These are phyloP conservation scores for Penaeus vannamei DNA, from an alignment of 1,140 invertebrate genomes.

Conservation along the genomic window DNA sequence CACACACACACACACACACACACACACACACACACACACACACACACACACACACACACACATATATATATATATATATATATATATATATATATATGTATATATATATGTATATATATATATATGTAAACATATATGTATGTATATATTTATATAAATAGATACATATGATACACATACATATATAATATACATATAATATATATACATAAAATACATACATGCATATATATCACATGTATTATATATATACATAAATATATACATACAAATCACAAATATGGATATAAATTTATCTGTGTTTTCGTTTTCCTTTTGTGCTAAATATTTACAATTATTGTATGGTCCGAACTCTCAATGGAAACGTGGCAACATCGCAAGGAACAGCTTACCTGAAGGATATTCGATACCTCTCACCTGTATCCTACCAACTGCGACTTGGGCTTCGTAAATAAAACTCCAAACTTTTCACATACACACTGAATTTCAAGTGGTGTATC, in stretches of 20 bases:
- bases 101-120: not conserved
- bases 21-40: no score
- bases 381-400: not conserved
- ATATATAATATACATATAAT: no score
- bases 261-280: not conserved
- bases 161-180: no score
- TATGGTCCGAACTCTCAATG: not conserved
- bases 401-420: constrained; percentile 49
- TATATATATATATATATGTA: not conserved
- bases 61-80: no score
- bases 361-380: constrained; percentile 46
- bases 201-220: no score
- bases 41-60: no score
- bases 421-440: not conserved
- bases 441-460: not conserved
- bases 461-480: not conserved
- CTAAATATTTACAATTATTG: not conserved
- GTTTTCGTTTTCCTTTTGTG: not conserved
- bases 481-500: not conserved
- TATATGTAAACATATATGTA: not conserved
- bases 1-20: no score
- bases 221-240: constrained; percentile 30
- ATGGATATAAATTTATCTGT: not conserved
- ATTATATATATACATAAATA: not conserved
- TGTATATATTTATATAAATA: not conserved